Evolutionary conservation across 1,140 invertebrate species (phyloP).

Genomic region (Bombus superbus): DNA sequence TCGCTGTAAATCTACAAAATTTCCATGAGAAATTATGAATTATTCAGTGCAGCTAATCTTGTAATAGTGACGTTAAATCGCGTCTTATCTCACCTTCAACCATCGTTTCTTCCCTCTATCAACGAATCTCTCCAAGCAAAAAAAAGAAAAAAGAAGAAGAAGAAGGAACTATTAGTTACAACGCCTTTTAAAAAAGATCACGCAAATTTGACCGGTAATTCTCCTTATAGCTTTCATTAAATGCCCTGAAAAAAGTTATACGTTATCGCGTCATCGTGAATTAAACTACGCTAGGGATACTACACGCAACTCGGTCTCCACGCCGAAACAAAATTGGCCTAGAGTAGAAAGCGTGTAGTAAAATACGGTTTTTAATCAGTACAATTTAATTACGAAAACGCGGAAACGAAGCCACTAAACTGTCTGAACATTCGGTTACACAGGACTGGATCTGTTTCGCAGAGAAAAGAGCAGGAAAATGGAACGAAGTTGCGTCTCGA

Average conservation of each 20-base stretch:
- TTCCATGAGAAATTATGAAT: neutral
- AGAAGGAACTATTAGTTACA: neutral
- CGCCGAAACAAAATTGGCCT: too few relatives aligned
- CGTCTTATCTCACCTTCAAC: neutral
- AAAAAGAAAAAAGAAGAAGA: too few relatives aligned
- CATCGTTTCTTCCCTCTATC: neutral
- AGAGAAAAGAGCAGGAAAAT: neutral
- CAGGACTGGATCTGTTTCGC: neutral
- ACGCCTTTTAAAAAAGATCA: neutral
- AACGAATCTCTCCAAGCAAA: neutral
- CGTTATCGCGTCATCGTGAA: neutral
- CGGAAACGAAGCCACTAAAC: constrained; percentile 11
- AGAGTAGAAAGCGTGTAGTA: neutral
- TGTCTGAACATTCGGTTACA: neutral
- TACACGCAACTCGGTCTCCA: neutral
- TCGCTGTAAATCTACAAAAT: neutral
- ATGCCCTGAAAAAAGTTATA: neutral
- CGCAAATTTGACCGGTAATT: neutral
- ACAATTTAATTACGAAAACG: constrained; percentile 29
- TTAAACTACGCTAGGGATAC: neutral
- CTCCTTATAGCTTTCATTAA: neutral
- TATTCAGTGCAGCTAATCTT: neutral
- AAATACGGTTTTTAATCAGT: constrained; percentile 18
- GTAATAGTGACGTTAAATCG: neutral
- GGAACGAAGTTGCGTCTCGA: neutral